A percentile compares a stretch with the other conserved stretches of the same genome.
Conservation (phyloP, 2,113 vertebrate species). For the Desmodus rotundus region DNA sequence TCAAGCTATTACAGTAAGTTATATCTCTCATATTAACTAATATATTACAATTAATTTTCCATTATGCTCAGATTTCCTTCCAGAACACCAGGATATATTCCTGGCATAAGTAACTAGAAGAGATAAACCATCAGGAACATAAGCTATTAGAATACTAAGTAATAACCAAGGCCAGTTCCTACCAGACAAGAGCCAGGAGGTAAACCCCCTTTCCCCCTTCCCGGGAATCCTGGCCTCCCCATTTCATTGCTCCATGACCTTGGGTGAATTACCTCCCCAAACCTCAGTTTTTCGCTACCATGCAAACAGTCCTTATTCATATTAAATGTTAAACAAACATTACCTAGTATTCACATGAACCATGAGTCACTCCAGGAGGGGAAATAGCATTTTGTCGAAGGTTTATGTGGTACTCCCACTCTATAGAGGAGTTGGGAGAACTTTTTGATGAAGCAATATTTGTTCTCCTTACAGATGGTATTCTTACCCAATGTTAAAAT, state of each 20-base stretch:
- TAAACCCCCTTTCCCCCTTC: neutral
- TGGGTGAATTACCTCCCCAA: slow-evolving; percentile 14
- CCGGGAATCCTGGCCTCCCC: neutral
- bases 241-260: neutral
- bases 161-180: slow-evolving; percentile 1
- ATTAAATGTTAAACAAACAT: slow-evolving; percentile 33
- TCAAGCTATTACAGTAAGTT: slow-evolving; percentile 38
- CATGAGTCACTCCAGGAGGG: neutral
- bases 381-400: neutral
- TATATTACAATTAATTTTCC: slow-evolving; percentile 65
- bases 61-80: slow-evolving; percentile 62
- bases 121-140: slow-evolving; percentile 54
- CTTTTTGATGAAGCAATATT: slow-evolving; percentile 25
- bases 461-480: slow-evolving; percentile 22
- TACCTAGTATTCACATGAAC: neutral
- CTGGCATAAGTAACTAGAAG: slow-evolving; percentile 26
- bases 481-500: slow-evolving; percentile 10
- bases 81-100: slow-evolving; percentile 47
- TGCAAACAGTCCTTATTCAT: neutral
- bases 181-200: slow-evolving; percentile 2
- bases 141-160: slow-evolving; percentile 38
- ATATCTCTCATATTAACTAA: slow-evolving; percentile 40
- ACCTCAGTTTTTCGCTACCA: neutral
- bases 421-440: neutral
- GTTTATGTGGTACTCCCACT: neutral